Conservation (phyloP, 2,888 invertebrate genomes). For the Oscheius onirici region DNA sequence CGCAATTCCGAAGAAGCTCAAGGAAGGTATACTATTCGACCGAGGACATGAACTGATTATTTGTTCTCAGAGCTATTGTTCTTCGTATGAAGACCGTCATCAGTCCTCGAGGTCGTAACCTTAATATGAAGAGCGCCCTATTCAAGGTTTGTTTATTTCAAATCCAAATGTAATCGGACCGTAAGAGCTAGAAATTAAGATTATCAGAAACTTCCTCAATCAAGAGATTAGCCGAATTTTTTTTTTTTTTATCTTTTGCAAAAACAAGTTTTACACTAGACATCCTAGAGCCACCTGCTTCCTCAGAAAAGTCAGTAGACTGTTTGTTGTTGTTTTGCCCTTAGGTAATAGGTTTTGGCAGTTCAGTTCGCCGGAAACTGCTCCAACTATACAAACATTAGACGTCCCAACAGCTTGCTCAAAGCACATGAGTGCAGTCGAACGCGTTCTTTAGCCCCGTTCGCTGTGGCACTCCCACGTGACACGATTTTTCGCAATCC, state of each 20-base stretch:
- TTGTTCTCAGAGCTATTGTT: conserved; percentile 73
- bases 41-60: neutral
- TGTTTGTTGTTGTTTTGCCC: neutral
- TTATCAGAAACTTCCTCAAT: neutral
- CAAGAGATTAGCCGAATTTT: neutral
- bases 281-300: neutral
- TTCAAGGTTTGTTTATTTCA: conserved; percentile 81
- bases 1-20: conserved; percentile 11
- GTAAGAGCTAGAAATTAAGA: neutral
- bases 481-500: conserved; percentile 25
- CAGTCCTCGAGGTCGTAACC: conserved; percentile 89
- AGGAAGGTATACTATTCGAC: too few relatives aligned
- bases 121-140: conserved; percentile 92
- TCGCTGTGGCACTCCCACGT: conserved; percentile 7
- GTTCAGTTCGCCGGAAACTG: neutral
- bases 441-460: conserved; percentile 7
- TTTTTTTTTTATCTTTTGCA: neutral
- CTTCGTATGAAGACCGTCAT: conserved; percentile 91
- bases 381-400: conserved; percentile 15
- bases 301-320: neutral
- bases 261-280: too few relatives aligned
- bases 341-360: conserved; percentile 8
- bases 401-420: neutral
- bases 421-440: conserved; percentile 6
- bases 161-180: neutral